Base-by-base conservation (phyloP, 2,888 invertebrate species). In the Microchrysa polita region DNA sequence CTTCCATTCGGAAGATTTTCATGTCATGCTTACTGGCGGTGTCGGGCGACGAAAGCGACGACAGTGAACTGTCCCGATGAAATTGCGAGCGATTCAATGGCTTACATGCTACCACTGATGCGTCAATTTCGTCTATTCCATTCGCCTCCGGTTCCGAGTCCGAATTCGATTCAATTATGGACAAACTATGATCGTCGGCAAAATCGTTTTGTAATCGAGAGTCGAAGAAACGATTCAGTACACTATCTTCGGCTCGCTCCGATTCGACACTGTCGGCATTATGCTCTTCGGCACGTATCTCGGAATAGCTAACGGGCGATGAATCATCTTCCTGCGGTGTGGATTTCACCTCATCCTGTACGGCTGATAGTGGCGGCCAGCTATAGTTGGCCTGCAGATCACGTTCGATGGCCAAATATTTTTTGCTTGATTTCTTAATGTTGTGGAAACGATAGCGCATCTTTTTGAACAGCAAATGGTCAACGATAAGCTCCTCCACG, bases 331-430 rank as follows among this genome's bases (percentile, higher is more conserved):
- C 74, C 67, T 79, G 77, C 27, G 77, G 75, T 18, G 72, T 77
- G 40, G 52, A 76, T 73, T 82, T 83, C 12, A 80, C 83, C 22
- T 85, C 83, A 75, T 81, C 83, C 53, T 83, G 83, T 74, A 86
- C 86, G 1, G 82, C 83, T 0, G 86, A 86, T 40, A 88, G 79
- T 5, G 89, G 88, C 52, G 94, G 91, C 92, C 92, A 92, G 79
- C 90, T 90, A 0, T 86, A 82, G 77, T 88, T 87, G 14, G 82
- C 82, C 16, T 86, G 83, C 77, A 91, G 81, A 72, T 90, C 88
- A 27, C 87, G 84, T 73, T 90, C 90, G 14, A 92, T 84, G n/a
- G 88, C 87, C 75, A 89, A 83, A 81, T 91, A 93, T 79, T 89
- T 89, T 60, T 88, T 87, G 74, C 88, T 88, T 0, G 90, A 89